Evolutionary conservation across 2,888 invertebrate genomes (phyloP).

Genomic region (Creontiades dilutus): DNA sequence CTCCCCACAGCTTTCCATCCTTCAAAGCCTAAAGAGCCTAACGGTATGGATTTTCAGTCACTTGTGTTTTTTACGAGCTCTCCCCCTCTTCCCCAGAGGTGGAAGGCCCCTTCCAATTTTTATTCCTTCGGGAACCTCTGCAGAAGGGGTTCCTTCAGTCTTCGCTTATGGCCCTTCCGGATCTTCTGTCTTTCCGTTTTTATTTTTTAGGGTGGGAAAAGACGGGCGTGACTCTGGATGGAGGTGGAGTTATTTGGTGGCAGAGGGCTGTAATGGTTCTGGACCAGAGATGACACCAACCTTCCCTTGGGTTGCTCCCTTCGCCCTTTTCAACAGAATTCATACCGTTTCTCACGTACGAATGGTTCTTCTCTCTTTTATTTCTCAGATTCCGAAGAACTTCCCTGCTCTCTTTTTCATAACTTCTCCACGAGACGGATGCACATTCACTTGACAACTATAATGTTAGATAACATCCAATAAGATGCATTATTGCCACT

Average conservation of each 20-base stretch:
- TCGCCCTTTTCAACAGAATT: constrained; percentile 5
- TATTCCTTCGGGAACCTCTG: constrained; percentile 27
- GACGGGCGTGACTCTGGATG: background rate
- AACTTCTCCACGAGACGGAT: background rate
- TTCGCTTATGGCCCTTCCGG: constrained; percentile 20
- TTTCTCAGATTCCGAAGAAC: background rate
- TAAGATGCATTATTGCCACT: too few species aligned
- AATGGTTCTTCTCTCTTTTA: background rate
- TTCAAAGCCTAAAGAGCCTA: constrained; percentile 34
- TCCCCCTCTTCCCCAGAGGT: constrained; percentile 9
- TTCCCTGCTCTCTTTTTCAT: background rate
- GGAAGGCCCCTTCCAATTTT: constrained; percentile 37
- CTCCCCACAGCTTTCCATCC: constrained; percentile 18
- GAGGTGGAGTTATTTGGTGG: constrained; percentile 21
- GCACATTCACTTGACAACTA: background rate
- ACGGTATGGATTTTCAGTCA: constrained; percentile 60
- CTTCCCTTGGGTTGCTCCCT: background rate
- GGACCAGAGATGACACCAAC: constrained; percentile 41
- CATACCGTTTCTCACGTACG: constrained; percentile 38
- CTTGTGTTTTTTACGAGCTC: constrained; percentile 59
- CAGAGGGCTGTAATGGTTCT: constrained; percentile 13
- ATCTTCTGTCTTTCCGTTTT: constrained; percentile 21
- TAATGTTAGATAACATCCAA: too few species aligned
- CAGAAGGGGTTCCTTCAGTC: background rate
- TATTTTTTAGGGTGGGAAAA: background rate